Conservation (phyloP, 2,797 vertebrate genomes). For the Mormyrops attenuatus region DNA sequence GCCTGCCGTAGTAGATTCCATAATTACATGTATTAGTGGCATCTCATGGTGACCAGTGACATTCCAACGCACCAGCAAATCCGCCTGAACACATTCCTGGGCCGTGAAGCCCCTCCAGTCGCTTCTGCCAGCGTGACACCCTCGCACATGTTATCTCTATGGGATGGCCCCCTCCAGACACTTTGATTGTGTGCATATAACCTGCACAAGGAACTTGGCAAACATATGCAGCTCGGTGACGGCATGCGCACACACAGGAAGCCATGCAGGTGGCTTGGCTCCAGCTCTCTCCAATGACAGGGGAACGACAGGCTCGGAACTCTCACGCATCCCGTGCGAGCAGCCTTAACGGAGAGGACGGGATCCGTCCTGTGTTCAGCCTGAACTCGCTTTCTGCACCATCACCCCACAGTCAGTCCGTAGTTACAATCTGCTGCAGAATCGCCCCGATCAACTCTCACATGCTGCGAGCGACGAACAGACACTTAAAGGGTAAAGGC, state of each 20-base stretch:
- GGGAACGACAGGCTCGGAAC: background rate
- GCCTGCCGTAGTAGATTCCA: background rate
- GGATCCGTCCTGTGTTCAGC: background rate
- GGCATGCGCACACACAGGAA: background rate
- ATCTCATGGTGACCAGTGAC: background rate
- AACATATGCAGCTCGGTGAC: background rate
- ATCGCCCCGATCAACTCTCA: background rate
- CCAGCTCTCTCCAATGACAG: background rate
- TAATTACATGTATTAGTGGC: background rate
- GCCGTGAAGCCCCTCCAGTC: background rate
- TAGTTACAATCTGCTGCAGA: background rate
- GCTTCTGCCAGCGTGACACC: background rate
- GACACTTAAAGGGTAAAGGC: background rate
- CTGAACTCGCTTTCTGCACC: background rate
- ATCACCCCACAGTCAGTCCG: background rate
- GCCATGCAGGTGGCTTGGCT: background rate
- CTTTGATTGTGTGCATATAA: background rate
- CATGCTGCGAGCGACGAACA: background rate
- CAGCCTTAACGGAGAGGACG: background rate
- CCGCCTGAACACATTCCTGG: background rate
- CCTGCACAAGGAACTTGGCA: background rate
- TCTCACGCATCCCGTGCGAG: background rate
- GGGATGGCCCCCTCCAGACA: background rate
- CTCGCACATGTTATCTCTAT: background rate
- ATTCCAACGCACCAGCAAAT: background rate